A percentile compares a stretch with the other conserved stretches of the same genome.
phyloP scores from a whole-genome alignment of 2,113 vertebrate genomes.

The Osmerus mordax region DNA sequence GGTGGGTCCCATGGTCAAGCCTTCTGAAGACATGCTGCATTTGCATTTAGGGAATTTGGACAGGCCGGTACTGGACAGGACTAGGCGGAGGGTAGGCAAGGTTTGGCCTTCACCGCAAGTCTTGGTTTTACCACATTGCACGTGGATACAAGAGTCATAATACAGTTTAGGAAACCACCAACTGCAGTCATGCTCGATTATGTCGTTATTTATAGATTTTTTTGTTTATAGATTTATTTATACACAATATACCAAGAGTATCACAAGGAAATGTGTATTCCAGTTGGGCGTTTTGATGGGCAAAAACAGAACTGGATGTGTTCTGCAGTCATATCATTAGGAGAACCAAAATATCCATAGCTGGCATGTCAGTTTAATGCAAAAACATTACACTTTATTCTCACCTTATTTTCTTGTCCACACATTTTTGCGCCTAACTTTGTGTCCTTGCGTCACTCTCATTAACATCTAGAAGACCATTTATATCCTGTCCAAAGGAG shows the following conservation, averaged over 20 bases:
- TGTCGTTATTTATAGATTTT: not conserved
- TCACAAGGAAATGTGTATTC: conserved; percentile 20
- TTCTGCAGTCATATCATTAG: conserved; percentile 1
- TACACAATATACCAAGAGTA: conserved; percentile 14
- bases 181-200: not conserved
- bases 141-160: conserved; percentile 11
- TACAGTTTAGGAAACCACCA: conserved; percentile 13
- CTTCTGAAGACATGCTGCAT: not conserved
- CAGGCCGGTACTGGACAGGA: not conserved
- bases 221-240: not conserved
- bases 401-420: no score
- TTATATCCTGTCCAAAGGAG: no score
- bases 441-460: no score
- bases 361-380: not conserved
- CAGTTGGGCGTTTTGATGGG: conserved; percentile 5
- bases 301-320: conserved; percentile 5
- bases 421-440: no score
- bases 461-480: no score
- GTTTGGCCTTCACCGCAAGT: conserved; percentile 3
- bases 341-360: not conserved
- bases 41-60: not conserved
- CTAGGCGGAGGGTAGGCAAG: not conserved
- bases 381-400: no score
- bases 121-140: conserved; percentile 10
- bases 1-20: no score